A percentile compares a stretch with the other conserved stretches of the same genome.
phyloP scores from a whole-genome alignment of 1,140 invertebrate genomes.

The Penaeus japonicus region DNA sequence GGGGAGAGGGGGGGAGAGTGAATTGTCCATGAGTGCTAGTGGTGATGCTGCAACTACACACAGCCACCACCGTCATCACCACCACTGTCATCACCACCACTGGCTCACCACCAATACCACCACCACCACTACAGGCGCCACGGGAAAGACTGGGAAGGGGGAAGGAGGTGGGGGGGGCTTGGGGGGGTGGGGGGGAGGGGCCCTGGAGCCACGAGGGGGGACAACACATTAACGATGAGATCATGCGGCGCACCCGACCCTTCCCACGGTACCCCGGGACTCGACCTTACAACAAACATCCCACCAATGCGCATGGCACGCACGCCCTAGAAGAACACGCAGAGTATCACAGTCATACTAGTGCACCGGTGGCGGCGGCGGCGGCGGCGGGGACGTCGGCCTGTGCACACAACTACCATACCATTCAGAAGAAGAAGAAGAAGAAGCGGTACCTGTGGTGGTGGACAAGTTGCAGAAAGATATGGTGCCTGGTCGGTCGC shows the following conservation, averaged over 20 bases:
- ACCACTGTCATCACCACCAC: slow-evolving; percentile 20
- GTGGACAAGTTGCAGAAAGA: slow-evolving; percentile 25
- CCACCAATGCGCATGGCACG: slow-evolving; percentile 35
- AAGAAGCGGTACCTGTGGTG: slow-evolving; percentile 26
- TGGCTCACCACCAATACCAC: slow-evolving; percentile 31
- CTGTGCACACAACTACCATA: slow-evolving; percentile 26
- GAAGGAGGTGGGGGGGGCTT: slow-evolving; percentile 24
- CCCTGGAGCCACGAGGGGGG: slow-evolving; percentile 35
- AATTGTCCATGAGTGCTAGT: not conserved
- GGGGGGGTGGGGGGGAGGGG: slow-evolving; percentile 29
- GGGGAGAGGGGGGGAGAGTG: not conserved
- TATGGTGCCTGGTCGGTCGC: slow-evolving; percentile 29
- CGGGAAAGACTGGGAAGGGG: slow-evolving; percentile 36
- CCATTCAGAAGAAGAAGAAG: no score
- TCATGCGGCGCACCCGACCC: slow-evolving; percentile 35
- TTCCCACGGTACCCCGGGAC: slow-evolving; percentile 32
- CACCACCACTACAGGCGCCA: slow-evolving; percentile 29
- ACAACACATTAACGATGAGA: slow-evolving; percentile 42
- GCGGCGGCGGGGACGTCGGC: not conserved
- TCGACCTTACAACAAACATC: slow-evolving; percentile 16
- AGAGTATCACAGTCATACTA: slow-evolving; percentile 30
- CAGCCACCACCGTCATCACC: slow-evolving; percentile 13
- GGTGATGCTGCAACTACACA: not conserved
- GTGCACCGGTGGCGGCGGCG: slow-evolving; percentile 21
- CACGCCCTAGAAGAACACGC: slow-evolving; percentile 4